Evolutionary conservation across 2,113 vertebrate species (phyloP).

Genomic region (Mixornis gularis): DNA sequence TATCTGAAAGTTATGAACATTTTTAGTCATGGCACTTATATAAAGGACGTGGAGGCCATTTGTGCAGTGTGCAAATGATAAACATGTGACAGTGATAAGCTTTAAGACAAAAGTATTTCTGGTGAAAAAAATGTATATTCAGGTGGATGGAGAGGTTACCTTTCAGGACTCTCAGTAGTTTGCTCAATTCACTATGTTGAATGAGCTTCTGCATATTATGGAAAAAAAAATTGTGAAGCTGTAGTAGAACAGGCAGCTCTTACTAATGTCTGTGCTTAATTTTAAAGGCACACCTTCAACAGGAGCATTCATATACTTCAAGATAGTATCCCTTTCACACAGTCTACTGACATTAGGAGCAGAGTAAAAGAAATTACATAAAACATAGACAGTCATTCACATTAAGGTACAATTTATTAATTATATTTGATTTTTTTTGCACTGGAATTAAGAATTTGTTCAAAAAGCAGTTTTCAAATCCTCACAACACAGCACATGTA

Average conservation of each 20-base stretch:
- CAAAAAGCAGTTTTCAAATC: neutral
- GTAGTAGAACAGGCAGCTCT: neutral
- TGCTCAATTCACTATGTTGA: neutral
- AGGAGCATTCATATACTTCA: neutral
- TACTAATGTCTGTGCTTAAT: neutral
- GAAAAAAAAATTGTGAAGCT: neutral
- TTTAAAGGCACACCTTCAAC: neutral
- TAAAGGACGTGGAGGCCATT: neutral
- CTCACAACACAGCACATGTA: accelerated
- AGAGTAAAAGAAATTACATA: neutral
- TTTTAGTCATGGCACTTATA: neutral
- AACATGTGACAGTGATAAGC: neutral
- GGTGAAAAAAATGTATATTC: neutral
- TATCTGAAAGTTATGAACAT: neutral
- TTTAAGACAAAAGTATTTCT: neutral
- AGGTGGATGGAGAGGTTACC: neutral
- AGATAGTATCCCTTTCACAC: neutral
- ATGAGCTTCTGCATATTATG: neutral
- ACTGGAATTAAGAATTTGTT: neutral
- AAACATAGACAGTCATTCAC: neutral
- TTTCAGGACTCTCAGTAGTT: neutral
- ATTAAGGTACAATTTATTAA: neutral
- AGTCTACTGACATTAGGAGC: neutral
- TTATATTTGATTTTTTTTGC: neutral
- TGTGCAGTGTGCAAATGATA: neutral